Evolutionary conservation across 2,113 vertebrate species (phyloP).

Genomic region (Probosciger aterrimus): DNA sequence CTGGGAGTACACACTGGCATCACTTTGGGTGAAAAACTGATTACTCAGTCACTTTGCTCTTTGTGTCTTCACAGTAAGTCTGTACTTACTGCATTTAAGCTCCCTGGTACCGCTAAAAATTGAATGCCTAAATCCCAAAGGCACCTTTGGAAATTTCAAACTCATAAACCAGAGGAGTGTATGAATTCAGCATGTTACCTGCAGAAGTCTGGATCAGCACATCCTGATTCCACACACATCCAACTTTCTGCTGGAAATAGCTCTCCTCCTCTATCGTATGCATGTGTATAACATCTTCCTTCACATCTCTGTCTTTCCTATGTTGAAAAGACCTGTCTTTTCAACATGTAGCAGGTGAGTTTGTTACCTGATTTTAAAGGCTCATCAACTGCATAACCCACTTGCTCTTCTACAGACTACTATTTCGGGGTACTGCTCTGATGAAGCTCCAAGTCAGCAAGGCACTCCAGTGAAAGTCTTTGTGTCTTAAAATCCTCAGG

Average conservation of each 20-base stretch:
- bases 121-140: not conserved
- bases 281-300: not conserved
- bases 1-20: not conserved
- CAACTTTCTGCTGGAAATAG: not conserved
- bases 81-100: not conserved
- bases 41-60: not conserved
- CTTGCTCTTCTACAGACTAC: not conserved
- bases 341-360: not conserved
- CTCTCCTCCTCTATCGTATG: not conserved
- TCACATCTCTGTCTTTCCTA: not conserved
- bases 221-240: not conserved
- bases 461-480: not conserved
- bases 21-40: fast-evolving
- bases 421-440: not conserved
- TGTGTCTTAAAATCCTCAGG: not conserved
- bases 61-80: not conserved
- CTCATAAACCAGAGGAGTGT: not conserved
- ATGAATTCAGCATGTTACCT: fast-evolving
- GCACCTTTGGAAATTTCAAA: not conserved
- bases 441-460: not conserved
- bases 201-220: not conserved
- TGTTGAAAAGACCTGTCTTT: not conserved
- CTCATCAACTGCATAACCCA: not conserved
- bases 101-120: not conserved
- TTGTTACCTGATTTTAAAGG: not conserved